Evolutionary conservation across 2,888 invertebrate genomes (phyloP).

Genomic region (Keiferia lycopersicella): DNA sequence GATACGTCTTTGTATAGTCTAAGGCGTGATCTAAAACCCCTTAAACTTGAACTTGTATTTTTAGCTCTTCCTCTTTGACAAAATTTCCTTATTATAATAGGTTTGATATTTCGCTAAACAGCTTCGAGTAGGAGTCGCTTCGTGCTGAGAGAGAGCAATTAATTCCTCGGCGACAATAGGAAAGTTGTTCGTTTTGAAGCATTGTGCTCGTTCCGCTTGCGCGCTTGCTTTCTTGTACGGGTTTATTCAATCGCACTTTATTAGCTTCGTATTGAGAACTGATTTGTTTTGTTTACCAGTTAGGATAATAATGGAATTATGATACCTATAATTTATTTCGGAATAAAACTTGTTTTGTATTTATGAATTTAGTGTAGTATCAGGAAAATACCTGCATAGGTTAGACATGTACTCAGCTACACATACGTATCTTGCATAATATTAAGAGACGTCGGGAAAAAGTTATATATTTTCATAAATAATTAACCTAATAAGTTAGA

Average conservation of each 20-base stretch:
- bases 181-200: conserved; percentile 73
- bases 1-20: too few relatives aligned
- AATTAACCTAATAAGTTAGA: too few relatives aligned
- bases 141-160: conserved; percentile 69
- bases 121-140: conserved; percentile 38
- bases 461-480: too few relatives aligned
- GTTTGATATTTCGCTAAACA: too few relatives aligned
- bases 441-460: too few relatives aligned
- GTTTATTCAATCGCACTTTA: conserved; percentile 73
- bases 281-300: conserved; percentile 39
- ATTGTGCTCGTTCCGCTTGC: conserved; percentile 65
- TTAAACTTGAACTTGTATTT: too few relatives aligned
- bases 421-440: too few relatives aligned
- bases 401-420: too few relatives aligned
- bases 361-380: too few relatives aligned
- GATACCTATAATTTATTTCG: conserved; percentile 41
- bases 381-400: too few relatives aligned
- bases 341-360: conserved; percentile 19
- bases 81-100: neutral
- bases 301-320: conserved; percentile 20
- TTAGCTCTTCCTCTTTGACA: too few relatives aligned
- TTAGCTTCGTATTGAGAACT: conserved; percentile 67
- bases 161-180: conserved; percentile 75
- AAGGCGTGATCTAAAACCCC: too few relatives aligned
- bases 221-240: conserved; percentile 69